Conservation (phyloP, 2,113 vertebrate genomes). For the Albula glossodonta region DNA sequence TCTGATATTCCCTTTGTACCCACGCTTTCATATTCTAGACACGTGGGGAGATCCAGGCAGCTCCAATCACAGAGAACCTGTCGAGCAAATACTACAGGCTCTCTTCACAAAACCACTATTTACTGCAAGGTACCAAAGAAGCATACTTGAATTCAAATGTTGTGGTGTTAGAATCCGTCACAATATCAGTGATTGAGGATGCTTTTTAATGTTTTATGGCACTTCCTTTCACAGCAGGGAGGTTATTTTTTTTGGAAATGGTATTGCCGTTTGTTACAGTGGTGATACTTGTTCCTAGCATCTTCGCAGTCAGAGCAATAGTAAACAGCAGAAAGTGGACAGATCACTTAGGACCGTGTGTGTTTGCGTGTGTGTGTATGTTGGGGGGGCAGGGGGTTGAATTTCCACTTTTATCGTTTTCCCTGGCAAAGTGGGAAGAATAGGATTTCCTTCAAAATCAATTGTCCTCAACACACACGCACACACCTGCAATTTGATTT, state of each 20-base stretch:
- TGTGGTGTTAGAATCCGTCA: slow-evolving; percentile 42
- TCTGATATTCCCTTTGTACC: slow-evolving; percentile 19
- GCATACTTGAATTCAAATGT: slow-evolving; percentile 28
- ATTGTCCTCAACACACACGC: slow-evolving; percentile 22
- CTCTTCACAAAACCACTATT: background rate
- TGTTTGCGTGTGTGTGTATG: slow-evolving; percentile 16
- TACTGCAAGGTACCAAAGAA: slow-evolving; percentile 25
- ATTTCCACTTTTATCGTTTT: slow-evolving; percentile 15
- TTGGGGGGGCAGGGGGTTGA: slow-evolving; percentile 27
- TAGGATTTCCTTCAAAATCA: slow-evolving; percentile 21
- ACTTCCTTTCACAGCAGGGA: slow-evolving; percentile 35
- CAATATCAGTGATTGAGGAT: slow-evolving; percentile 37
- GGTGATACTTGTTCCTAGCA: background rate
- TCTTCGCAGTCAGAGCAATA: too few species aligned
- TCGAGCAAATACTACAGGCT: slow-evolving; percentile 52
- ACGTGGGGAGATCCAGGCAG: slow-evolving; percentile 45
- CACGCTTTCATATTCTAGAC: slow-evolving; percentile 51
- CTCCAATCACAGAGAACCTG: slow-evolving; percentile 54
- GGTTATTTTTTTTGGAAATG: too few species aligned
- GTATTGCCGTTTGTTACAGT: too few species aligned
- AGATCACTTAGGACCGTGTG: slow-evolving; percentile 9
- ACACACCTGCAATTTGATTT: slow-evolving; percentile 36
- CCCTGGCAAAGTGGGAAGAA: slow-evolving; percentile 21
- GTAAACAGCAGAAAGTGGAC: too few species aligned
- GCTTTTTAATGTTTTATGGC: slow-evolving; percentile 40